phyloP scores from a whole-genome alignment of 2,797 vertebrate genomes.

The Tokudaia tokunoshimensis region DNA sequence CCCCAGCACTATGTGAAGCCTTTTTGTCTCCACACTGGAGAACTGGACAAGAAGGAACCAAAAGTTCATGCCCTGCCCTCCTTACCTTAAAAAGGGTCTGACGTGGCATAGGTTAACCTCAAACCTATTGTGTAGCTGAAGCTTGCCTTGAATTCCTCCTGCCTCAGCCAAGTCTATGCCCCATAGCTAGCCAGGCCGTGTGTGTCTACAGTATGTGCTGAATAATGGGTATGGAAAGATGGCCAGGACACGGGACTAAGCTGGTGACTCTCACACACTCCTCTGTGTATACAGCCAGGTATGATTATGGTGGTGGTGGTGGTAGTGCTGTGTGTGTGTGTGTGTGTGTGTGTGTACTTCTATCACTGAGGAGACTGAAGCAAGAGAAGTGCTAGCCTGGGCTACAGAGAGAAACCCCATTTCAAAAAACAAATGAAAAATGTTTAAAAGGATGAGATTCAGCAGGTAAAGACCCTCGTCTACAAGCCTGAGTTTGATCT shows the following conservation, averaged over 20 bases:
- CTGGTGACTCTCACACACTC: not conserved
- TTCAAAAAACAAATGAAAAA: not conserved
- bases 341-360: not conserved
- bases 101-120: not conserved
- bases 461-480: not conserved
- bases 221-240: not conserved
- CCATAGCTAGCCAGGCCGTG: not conserved
- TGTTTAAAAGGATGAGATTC: not conserved
- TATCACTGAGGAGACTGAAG: too few relatives aligned
- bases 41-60: not conserved
- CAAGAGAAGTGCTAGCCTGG: not conserved
- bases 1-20: not conserved
- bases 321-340: not conserved
- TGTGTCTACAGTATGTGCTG: not conserved
- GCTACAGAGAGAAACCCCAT: not conserved
- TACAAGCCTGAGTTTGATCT: not conserved
- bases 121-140: not conserved
- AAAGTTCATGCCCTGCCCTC: not conserved
- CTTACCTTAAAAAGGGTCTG: not conserved
- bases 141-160: not conserved
- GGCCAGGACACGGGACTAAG: not conserved
- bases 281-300: not conserved
- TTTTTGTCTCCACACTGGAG: not conserved
- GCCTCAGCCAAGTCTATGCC: not conserved
- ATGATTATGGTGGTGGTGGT: not conserved